phyloP scores from a whole-genome alignment of 2,797 vertebrate species.

The Diglossa cyanea region DNA sequence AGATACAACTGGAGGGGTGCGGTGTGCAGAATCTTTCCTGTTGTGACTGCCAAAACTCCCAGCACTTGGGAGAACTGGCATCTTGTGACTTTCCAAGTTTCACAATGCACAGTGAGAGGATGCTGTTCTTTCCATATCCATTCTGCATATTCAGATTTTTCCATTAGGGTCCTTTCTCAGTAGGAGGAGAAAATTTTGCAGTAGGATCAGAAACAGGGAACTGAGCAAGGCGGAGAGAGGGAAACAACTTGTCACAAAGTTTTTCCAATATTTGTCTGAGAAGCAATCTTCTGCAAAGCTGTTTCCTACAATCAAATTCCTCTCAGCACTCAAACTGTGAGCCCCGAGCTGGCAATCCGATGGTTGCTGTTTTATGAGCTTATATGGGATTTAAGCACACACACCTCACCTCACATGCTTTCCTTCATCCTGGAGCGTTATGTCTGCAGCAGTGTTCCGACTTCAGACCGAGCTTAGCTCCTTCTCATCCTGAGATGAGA shows the following conservation, averaged over 20 bases:
- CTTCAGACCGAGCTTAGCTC: not conserved
- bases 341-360: not conserved
- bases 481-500: not conserved
- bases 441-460: not conserved
- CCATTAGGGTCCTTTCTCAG: not conserved
- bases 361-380: not conserved
- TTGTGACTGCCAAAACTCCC: not conserved
- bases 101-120: not conserved
- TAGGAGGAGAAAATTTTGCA: not conserved
- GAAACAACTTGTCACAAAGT: not conserved
- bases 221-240: not conserved
- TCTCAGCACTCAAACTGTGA: not conserved
- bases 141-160: slow-evolving; percentile 21
- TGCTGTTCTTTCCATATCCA: slow-evolving; percentile 1
- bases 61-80: not conserved
- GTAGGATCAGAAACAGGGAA: not conserved
- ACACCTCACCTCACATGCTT: accelerated
- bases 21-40: not conserved
- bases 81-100: slow-evolving; percentile 56
- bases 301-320: not conserved
- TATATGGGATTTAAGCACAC: not conserved
- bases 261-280: not conserved
- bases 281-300: not conserved
- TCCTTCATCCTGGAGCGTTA: not conserved
- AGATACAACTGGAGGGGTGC: accelerated